Evolutionary conservation across 2,797 vertebrate species (phyloP), one percentile per base, ranked within the genome.

Genomic region (Gymnodraco acuticeps): DNA sequence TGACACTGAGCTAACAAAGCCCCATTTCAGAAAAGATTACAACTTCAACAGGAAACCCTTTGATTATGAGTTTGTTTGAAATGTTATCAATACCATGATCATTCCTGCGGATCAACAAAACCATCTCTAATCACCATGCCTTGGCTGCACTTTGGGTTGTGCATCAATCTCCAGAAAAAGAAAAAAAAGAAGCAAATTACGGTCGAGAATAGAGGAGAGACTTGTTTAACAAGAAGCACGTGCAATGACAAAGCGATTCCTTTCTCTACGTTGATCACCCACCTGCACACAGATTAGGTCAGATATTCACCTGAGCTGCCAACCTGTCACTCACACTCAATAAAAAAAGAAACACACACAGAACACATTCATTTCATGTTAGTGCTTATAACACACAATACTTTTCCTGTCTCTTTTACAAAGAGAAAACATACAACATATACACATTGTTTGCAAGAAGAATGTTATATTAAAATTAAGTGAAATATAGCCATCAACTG

Each of bases 1-100:
- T 83, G 86, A 90, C 85, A 88, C 77, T 66, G 86, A 77, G 81
- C 84, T 82, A 91, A 95, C 93, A 96, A 95, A 94, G 93, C 82
- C 85, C 82, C 87, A 73, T 93, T 95, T 95, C 93, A 95, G 91
- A 83, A 87, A 92, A 95, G 95, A 95, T 96, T 95, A 95, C 92
- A 92, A 93, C 79, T 89, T 82, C 83, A 93, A 95, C 93, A 95
- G 93, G 91, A 94, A 93, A 93, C 85, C 92, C 94, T 95, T 96
- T 93, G 87, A 95, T 95, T 94, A 90, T 81, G 84, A 93, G 88
- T 92, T 94, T 93, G 93, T 93, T 95, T 95, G 93, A 95, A 95
- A 95, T 90, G 87, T 93, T 95, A 96, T 95, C 89, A 89, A 94
- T 95, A 93, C 85, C 92, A 87, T 81, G 89, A 95, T 94, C 94